phyloP scores from a whole-genome alignment of 2,888 invertebrate genomes.

The Microplitis deprimator region DNA sequence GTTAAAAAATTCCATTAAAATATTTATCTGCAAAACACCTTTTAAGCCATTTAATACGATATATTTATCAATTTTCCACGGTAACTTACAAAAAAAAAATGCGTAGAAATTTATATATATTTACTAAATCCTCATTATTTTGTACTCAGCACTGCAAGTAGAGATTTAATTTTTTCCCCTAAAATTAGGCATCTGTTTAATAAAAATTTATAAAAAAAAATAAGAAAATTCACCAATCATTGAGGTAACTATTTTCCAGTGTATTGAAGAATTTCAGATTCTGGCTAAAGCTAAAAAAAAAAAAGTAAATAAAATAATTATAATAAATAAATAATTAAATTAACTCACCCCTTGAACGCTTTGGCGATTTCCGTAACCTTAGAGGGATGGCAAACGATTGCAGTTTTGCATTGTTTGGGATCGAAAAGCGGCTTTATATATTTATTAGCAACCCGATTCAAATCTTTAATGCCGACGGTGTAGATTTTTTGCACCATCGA shows the following conservation, averaged over 20 bases:
- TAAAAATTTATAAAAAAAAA: not conserved
- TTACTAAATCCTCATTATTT: not conserved
- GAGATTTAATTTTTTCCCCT: not conserved
- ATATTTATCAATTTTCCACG: not conserved
- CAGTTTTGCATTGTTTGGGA: conserved; percentile 75
- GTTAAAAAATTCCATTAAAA: too few species aligned
- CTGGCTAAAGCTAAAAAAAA: conserved; percentile 75
- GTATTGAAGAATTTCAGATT: conserved; percentile 75
- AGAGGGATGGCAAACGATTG: conserved; percentile 84
- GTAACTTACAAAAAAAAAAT: not conserved
- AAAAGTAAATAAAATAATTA: conserved; percentile 43
- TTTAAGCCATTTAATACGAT: not conserved
- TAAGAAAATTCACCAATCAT: conserved; percentile 68
- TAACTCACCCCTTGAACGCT: conserved; percentile 78
- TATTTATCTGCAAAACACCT: not conserved
- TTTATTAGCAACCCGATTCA: conserved; percentile 79
- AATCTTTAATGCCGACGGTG: conserved; percentile 76
- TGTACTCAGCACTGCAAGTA: not conserved
- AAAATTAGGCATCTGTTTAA: conserved; percentile 24
- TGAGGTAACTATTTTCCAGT: conserved; percentile 78
- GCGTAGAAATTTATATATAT: not conserved
- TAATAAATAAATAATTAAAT: conserved; percentile 2
- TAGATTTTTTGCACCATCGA: conserved; percentile 79
- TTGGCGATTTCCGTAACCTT: conserved; percentile 80
- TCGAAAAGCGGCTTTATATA: conserved; percentile 82